phyloP scores from a whole-genome alignment of 2,888 invertebrate species.

The Lasioglossum vierecki region DNA sequence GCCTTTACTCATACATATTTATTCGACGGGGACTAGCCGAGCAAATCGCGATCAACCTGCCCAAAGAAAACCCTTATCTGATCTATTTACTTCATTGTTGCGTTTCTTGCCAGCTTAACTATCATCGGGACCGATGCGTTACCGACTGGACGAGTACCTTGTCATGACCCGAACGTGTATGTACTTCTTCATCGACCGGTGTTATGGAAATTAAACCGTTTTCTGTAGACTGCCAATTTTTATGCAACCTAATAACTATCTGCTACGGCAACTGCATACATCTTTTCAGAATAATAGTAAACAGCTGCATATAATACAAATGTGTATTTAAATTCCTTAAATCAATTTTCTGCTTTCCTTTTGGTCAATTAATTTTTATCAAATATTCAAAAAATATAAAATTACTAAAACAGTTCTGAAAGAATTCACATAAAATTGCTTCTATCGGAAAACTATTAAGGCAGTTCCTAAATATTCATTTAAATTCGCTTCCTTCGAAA shows the following conservation, averaged over 20 bases:
- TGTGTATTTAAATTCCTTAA: too few relatives aligned
- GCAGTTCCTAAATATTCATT: background rate
- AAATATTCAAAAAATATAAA: too few relatives aligned
- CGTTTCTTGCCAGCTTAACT: background rate
- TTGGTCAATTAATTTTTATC: too few relatives aligned
- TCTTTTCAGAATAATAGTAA: too few relatives aligned
- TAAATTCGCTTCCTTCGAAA: too few relatives aligned
- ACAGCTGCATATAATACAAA: too few relatives aligned
- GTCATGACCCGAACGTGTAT: background rate
- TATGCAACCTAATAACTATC: background rate
- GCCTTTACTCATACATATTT: conserved; percentile 29
- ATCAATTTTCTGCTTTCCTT: too few relatives aligned
- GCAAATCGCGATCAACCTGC: background rate
- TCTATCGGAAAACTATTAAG: too few relatives aligned
- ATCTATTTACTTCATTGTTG: background rate
- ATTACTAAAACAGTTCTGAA: background rate
- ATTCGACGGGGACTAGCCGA: background rate
- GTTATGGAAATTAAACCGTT: background rate
- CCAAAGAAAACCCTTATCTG: background rate
- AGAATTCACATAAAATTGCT: background rate
- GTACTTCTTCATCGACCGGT: background rate
- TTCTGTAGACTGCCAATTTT: background rate
- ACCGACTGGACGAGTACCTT: background rate
- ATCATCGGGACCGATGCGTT: background rate
- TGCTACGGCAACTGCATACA: too few relatives aligned